These are phyloP conservation scores for Dasypogon diadema DNA, from an alignment of 2,888 invertebrate species.

Conservation along the genomic window DNA sequence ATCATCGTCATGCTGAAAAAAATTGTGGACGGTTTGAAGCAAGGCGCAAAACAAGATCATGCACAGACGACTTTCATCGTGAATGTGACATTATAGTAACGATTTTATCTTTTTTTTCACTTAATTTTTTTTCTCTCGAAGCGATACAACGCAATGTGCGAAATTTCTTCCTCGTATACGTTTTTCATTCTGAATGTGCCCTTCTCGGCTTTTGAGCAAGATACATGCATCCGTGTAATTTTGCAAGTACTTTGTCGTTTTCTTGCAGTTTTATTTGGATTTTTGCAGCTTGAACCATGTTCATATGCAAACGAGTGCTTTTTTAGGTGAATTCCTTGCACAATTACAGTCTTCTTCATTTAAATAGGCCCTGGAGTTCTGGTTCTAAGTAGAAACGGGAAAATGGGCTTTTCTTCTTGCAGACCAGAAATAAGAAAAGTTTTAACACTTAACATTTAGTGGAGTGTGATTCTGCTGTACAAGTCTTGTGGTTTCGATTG, in stretches of 20 bases:
- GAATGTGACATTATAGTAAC: constrained; percentile 42
- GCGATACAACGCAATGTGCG: constrained; percentile 46
- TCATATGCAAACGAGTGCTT: constrained; percentile 43
- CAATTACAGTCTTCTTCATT: constrained; percentile 28
- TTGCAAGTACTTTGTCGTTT: constrained; percentile 37
- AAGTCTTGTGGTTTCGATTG: constrained; percentile 22
- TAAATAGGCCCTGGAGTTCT: not conserved
- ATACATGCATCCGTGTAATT: constrained; percentile 47
- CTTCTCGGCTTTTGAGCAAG: not conserved
- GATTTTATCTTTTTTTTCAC: constrained; percentile 22
- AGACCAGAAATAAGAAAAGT: constrained; percentile 23
- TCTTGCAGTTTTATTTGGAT: not conserved
- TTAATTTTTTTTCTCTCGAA: constrained; percentile 25
- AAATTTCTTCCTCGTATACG: constrained; percentile 1
- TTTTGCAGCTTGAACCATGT: constrained; percentile 27
- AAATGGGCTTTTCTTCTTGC: not conserved
- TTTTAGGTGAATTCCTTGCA: constrained; percentile 33
- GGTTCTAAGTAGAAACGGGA: not conserved
- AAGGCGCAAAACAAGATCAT: constrained; percentile 47
- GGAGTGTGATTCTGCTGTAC: not conserved
- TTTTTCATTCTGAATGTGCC: constrained; percentile 5
- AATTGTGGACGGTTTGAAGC: constrained; percentile 3
- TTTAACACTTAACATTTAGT: constrained; percentile 15
- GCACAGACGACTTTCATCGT: constrained; percentile 47
- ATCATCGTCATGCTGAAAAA: not conserved